Evolutionary conservation across 92 coral and sea anemone genomes (phyloP).

Genomic region (Pocillopora meandrina): DNA sequence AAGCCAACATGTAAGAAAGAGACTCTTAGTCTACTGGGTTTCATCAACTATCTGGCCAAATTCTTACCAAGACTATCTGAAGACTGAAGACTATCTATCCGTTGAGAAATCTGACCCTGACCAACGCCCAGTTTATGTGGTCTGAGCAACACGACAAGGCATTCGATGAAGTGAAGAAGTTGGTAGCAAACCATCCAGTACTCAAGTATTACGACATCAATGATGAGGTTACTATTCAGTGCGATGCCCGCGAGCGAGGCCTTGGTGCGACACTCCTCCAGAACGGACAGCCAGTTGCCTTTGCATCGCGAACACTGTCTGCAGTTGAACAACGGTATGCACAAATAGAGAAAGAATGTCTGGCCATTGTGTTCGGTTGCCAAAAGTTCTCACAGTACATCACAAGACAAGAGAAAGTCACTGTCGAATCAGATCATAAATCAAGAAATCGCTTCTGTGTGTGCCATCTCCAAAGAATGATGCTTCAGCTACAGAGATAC

Average conservation of each 20-base stretch:
- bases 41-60: slow-evolving; percentile 51
- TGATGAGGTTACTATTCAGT: slow-evolving; percentile 25
- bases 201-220: slow-evolving; percentile 30
- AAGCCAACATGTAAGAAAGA: slow-evolving; percentile 50
- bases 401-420: slow-evolving; percentile 39
- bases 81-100: too few species aligned
- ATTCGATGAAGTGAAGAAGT: slow-evolving; percentile 34
- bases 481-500: slow-evolving; percentile 51
- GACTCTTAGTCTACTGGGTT: slow-evolving; percentile 55
- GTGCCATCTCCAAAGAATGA: slow-evolving; percentile 41
- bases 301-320: slow-evolving; percentile 39
- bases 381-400: slow-evolving; percentile 41
- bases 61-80: slow-evolving; percentile 51
- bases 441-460: slow-evolving; percentile 37
- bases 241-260: slow-evolving; percentile 19
- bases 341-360: slow-evolving; percentile 39
- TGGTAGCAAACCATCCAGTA: slow-evolving; percentile 42
- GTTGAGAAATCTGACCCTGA: slow-evolving; percentile 41
- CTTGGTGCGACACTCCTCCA: slow-evolving; percentile 49
- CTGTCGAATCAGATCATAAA: slow-evolving; percentile 44
- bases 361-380: slow-evolving; percentile 48
- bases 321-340: slow-evolving; percentile 33
- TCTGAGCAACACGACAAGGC: slow-evolving; percentile 54
- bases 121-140: slow-evolving; percentile 46
- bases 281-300: slow-evolving; percentile 53